These are phyloP conservation scores for Sarcophaga variegata DNA, from an alignment of 2,888 invertebrate species.

Conservation along the genomic window DNA sequence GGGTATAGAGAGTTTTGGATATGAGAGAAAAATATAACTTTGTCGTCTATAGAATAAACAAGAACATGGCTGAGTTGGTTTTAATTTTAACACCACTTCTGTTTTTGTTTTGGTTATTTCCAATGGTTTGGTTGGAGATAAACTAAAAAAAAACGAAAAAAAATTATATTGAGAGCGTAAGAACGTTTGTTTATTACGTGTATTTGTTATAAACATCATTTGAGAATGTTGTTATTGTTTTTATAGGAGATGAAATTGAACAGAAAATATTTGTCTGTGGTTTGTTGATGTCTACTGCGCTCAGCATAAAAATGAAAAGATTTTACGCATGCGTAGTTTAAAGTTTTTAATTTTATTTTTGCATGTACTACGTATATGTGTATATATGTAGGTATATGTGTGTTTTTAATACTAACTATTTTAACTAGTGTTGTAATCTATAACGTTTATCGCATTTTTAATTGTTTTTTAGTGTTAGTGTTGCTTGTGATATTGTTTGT, in stretches of 20 bases:
- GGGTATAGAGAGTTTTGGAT: no score
- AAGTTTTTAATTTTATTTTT: not conserved
- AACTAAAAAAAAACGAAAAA: no score
- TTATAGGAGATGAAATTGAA: not conserved
- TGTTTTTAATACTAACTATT: conserved; percentile 37
- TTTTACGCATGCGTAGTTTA: conserved; percentile 51
- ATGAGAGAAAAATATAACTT: conserved; percentile 29
- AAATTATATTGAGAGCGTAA: no score
- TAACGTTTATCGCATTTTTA: conserved; percentile 66
- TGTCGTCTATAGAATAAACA: conserved; percentile 45
- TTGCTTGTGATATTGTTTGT: not conserved
- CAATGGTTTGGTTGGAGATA: conserved; percentile 18
- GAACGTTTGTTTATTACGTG: conserved; percentile 7
- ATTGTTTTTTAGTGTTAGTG: conserved; percentile 42
- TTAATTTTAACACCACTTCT: conserved; percentile 47
- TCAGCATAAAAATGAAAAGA: conserved; percentile 1
- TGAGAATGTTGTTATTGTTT: conserved; percentile 15
- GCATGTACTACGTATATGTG: not conserved
- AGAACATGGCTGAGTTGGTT: conserved; percentile 37
- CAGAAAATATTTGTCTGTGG: conserved; percentile 27
- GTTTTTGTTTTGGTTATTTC: conserved; percentile 14
- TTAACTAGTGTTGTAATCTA: conserved; percentile 55
- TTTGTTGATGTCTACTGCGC: conserved; percentile 8
- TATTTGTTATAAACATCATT: conserved; percentile 9
- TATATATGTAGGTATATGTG: conserved; percentile 22